Base-by-base conservation (phyloP, 1,140 invertebrate species). In the Drosophila sp. region DNA sequence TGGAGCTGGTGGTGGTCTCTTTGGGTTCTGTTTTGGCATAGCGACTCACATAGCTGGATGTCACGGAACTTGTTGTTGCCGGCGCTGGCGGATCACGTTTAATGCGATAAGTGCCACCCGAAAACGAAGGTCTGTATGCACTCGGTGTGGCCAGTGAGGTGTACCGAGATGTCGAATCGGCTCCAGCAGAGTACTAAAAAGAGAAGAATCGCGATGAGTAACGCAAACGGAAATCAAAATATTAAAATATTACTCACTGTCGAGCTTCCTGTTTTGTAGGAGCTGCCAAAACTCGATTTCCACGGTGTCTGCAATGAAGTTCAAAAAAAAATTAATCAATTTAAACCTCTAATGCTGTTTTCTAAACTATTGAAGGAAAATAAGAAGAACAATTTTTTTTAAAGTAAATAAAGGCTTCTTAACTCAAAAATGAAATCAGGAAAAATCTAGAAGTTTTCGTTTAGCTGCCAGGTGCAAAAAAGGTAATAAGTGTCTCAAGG, bases 91-190 rank as follows among this genome's bases (percentile, higher is more conserved):
- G 68, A 60, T 92, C 90, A 10, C 90, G 80, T 60, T 90, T 90
- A 2, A 89, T 66, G 35, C 91, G 91, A 72, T 92, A 92, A 0
- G 91, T 92, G 4, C 91, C 91, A 1, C 91, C 86, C 0, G 91
- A 91, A 68, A 91, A 92, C 1, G 91, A 92, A 0, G 91, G 91
- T 38, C 91, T 80, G 65, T 90, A 92, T 35, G 89, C 68, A 32
- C 79, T 90, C 8, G 91, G 91, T 25, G 91, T 79, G 66, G 84
- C 66, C 54, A 92, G 58, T 3, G 90, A 90, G 2, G 57, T 82
- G 50, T 91, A 91, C 1, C 90, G 83, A 11, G 90, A 73, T 3
- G 72, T 84, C 41, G 80, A 58, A 50, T 92, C 91, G 8, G 76
- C 76, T 1, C 86, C 72, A 1, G 81, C 61, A 1, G 84, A 79